Evolutionary conservation across 1,140 invertebrate species (phyloP), one percentile per base, ranked within the genome.

Genomic region (Lepidurus apus): DNA sequence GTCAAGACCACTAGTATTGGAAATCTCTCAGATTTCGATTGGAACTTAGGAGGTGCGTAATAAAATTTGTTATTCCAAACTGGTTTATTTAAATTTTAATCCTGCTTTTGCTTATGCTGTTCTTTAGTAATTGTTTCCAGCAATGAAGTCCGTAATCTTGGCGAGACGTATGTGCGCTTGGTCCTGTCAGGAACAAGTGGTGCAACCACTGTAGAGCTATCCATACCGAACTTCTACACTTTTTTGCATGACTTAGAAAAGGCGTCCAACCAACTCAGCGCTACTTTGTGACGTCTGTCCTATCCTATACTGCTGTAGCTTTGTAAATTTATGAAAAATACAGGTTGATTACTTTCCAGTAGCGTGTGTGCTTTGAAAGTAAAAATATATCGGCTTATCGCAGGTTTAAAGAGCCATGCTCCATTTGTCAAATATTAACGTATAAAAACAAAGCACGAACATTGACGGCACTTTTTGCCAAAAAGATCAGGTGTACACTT

Each of bases 121-220:
- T 65, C 6, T 65, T 65, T 65, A 65, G 53, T 65, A 7, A 65
- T 65, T 65, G 53, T 65, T 65, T 65, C 53, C 53, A 65, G 53
- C 21, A 65, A 65, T 65, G 53, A 65, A 17, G 53, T 65, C 13
- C 53, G 53, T 17, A 65, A 65, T 21, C 53, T 65, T 65, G 53
- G 53, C 17, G 53, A 65, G 21, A 65, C 7, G 17, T 65, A 65
- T 21, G 53, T 65, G 53, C 53, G 53, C 21, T 65, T 65, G 53
- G n/a, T 65, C 8, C n/a, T 65, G 6, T n/a, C 53, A n/a, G 53
- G 53, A 7, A 65, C 53, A 21, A 65, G 21, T 65, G 53, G 21
- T 65, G 17, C 53, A 17, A 65, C 9, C 53, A 65, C 6, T 65
- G 53, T 65, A n/a, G 53, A 65, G 53, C 8, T 65, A 65, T n/a